Base-by-base conservation (phyloP, 2,797 vertebrate genomes). In the Botia almorhae region DNA sequence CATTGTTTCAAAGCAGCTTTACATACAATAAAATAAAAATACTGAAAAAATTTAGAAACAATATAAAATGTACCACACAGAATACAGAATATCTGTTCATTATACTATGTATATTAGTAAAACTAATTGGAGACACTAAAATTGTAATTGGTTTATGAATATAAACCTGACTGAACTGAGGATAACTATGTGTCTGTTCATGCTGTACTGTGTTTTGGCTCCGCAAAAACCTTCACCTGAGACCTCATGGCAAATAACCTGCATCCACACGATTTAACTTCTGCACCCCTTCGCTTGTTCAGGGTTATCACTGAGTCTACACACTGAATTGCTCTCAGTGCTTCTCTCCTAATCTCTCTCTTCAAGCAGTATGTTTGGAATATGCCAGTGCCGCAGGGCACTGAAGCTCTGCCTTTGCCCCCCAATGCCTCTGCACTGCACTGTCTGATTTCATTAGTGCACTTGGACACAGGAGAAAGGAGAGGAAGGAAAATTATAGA, bases 321-420 rank as follows among this genome's bases (percentile, higher is more conserved):
- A 21, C 29, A 1, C 53, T 8, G 19, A 67, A 39, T 75, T 26
- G 56, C 60, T 21, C 65, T 75, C 26, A 36, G 19, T 81, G 21
- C 46, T 16, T 64, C 53, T 48, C 65, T 53, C 75, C 14, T 58
- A 14, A 23, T 33, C 33, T 33, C 33, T 39, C 63, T 79, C 33
- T 46, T 33, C 46, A 43, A 69, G 60, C 73, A 69, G 46, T 73
- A 56, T 39, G 60, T 70, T 75, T 76, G 12, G 55, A 79, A 73
- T 85, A 80, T 82, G 39, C 78, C 65, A 69, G 55, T 58, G 76
- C 83, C 69, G 51, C 4, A 7, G 75, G 76, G 56, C 70, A 79
- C 36, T 13, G n/a, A 53, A 79, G 83, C 72, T 81, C 78, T 76
- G 46, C 69, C 69, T 74, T 65, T 83, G 68, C 63, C 81, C 80